A percentile compares a stretch with the other conserved stretches of the same genome.
These are phyloP conservation scores for Halotydeus destructor DNA, from an alignment of 1,140 invertebrate species.

Conservation along the genomic window DNA sequence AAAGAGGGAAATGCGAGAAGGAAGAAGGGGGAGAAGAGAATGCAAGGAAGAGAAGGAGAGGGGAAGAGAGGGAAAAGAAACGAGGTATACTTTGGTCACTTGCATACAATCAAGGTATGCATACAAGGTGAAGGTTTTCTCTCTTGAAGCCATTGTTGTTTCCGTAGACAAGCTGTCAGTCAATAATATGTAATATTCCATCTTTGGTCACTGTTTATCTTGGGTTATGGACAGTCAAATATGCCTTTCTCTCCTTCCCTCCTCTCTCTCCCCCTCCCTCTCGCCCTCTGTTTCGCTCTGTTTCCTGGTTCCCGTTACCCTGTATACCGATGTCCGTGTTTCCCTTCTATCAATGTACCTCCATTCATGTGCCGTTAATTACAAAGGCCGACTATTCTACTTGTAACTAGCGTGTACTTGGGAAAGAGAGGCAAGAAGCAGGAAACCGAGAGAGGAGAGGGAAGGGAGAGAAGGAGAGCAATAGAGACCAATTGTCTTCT, in stretches of 20 bases:
- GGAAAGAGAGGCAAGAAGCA: not conserved
- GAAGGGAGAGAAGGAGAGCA: not conserved
- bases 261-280: not conserved
- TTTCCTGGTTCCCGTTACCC: not conserved
- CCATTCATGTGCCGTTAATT: not conserved
- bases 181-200: not conserved
- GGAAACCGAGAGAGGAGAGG: not conserved
- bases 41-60: too few relatives aligned
- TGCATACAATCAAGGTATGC: not conserved
- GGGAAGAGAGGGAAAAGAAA: too few relatives aligned
- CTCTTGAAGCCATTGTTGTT: not conserved
- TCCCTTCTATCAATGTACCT: not conserved
- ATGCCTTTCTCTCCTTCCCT: not conserved
- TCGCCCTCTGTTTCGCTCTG: not conserved
- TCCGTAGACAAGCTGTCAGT: not conserved
- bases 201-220: not conserved
- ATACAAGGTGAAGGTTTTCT: not conserved
- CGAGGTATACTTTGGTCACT: not conserved
- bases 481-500: not conserved
- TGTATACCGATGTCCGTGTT: not conserved
- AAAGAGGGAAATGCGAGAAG: too few relatives aligned
- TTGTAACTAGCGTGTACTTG: not conserved
- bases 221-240: not conserved
- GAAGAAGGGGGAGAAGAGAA: too few relatives aligned
- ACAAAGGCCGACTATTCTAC: not conserved